Conservation (phyloP, 1,140 invertebrate species). For the Eciton burchellii region DNA sequence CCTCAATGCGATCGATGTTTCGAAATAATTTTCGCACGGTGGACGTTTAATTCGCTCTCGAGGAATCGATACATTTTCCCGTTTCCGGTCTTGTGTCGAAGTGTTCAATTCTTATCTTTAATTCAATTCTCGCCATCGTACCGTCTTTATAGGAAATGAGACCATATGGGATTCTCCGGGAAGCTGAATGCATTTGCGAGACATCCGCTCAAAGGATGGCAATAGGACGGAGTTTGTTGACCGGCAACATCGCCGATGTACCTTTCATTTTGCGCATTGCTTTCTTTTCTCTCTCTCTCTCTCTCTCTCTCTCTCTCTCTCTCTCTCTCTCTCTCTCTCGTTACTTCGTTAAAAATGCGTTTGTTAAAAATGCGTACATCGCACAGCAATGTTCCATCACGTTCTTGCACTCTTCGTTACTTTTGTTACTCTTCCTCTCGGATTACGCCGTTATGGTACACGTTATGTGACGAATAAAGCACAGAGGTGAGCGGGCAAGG, state of each 20-base stretch:
- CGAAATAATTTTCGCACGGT: conserved; percentile 25
- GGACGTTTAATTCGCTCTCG: conserved; percentile 7
- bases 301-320: background rate
- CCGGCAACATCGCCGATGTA: background rate
- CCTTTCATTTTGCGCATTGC: conserved; percentile 3
- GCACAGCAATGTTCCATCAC: background rate
- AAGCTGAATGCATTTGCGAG: background rate
- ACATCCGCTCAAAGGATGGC: conserved; percentile 7
- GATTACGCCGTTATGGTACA: background rate
- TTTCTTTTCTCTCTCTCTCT: background rate
- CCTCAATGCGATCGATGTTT: conserved; percentile 16
- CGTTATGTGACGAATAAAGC: background rate
- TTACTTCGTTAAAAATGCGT: conserved; percentile 30
- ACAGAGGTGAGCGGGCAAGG: background rate
- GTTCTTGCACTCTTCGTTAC: no score
- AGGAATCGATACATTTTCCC: background rate
- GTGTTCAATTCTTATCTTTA: conserved; percentile 8
- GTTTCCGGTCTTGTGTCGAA: background rate
- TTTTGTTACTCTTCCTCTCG: background rate
- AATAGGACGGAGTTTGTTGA: conserved; percentile 30
- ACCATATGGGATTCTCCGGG: background rate
- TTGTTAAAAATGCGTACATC: conserved; percentile 19
- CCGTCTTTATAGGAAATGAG: conserved; percentile 20
- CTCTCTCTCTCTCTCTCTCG: background rate
- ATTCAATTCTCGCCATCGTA: background rate